A percentile compares a stretch with the other conserved stretches of the same genome.
These are phyloP conservation scores for Myodes glareolus DNA, from an alignment of 2,113 vertebrate genomes.

Conservation along the genomic window DNA sequence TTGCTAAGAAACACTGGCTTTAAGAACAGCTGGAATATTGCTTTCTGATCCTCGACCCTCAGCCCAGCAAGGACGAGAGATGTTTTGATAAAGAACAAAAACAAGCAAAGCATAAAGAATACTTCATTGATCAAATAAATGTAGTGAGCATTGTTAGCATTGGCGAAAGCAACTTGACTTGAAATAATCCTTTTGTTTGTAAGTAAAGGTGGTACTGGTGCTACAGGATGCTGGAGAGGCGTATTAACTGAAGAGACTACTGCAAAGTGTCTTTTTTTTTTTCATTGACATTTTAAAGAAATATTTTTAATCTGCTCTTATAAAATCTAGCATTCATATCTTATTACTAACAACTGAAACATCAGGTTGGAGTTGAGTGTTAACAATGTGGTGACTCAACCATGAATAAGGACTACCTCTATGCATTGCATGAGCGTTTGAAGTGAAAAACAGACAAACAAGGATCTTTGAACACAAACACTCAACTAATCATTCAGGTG, in stretches of 20 bases:
- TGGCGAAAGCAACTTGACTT: constrained; percentile 83
- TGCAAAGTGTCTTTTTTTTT: constrained; percentile 61
- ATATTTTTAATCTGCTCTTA: constrained; percentile 70
- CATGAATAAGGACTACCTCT: constrained; percentile 6
- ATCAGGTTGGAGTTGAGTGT: constrained; percentile 53
- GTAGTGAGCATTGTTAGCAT: constrained; percentile 75
- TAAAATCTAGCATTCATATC: constrained; percentile 53
- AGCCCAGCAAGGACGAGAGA: constrained; percentile 85
- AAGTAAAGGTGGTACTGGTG: constrained; percentile 44
- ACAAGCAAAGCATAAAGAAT: constrained; percentile 1
- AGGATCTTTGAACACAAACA: neutral
- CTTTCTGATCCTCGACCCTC: constrained; percentile 86
- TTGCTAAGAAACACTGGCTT: constrained; percentile 83
- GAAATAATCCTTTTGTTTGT: constrained; percentile 79
- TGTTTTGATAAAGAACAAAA: constrained; percentile 80
- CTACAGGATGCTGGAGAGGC: constrained; percentile 62
- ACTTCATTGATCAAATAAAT: constrained; percentile 83
- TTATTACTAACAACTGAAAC: constrained; percentile 56
- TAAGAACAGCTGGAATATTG: constrained; percentile 87
- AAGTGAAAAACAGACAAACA: neutral
- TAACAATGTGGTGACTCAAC: constrained; percentile 60
- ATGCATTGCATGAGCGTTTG: neutral
- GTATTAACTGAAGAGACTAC: constrained; percentile 28
- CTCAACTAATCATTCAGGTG: neutral
- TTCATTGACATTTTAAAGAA: constrained; percentile 71